phyloP scores from a whole-genome alignment of 2,888 invertebrate species.

The Loripinus fragilis region DNA sequence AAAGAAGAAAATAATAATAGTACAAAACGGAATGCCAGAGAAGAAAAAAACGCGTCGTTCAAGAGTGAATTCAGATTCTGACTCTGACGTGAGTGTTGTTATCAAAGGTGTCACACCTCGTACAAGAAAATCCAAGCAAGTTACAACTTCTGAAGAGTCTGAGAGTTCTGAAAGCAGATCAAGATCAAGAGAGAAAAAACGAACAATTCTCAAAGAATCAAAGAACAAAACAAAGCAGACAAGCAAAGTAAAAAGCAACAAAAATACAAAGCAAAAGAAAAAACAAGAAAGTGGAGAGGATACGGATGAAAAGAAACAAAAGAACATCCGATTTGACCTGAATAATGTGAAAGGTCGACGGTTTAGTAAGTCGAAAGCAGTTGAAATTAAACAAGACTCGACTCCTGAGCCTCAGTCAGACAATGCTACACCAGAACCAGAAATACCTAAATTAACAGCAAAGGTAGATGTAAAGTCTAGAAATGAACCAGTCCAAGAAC shows the following conservation, averaged over 20 bases:
- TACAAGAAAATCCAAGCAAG: background rate
- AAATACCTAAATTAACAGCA: slow-evolving; percentile 1
- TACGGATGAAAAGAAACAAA: slow-evolving; percentile 24
- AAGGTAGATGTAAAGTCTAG: background rate
- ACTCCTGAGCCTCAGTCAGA: slow-evolving; percentile 13
- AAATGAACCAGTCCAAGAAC: background rate
- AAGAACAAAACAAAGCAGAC: background rate
- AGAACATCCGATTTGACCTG: slow-evolving; percentile 50
- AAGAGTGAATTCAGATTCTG: slow-evolving; percentile 34
- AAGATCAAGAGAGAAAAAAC: slow-evolving; percentile 22
- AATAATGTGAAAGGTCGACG: slow-evolving; percentile 22
- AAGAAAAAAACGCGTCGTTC: slow-evolving; percentile 32
- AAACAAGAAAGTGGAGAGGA: slow-evolving; percentile 26
- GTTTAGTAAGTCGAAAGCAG: slow-evolving; percentile 19
- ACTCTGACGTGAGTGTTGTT: slow-evolving; percentile 54
- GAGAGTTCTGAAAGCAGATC: slow-evolving; percentile 27
- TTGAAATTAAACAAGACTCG: background rate
- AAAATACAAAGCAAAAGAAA: slow-evolving; percentile 17
- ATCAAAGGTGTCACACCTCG: slow-evolving; percentile 25
- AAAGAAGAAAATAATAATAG: slow-evolving; percentile 55
- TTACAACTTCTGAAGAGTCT: slow-evolving; percentile 34
- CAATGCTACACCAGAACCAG: background rate
- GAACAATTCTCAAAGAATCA: background rate
- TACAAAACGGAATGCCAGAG: slow-evolving; percentile 37
- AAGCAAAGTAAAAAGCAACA: background rate